Evolutionary conservation across 2,113 vertebrate genomes (phyloP), one percentile per base, ranked within the genome.

Genomic region (Dasyprocta punctata): DNA sequence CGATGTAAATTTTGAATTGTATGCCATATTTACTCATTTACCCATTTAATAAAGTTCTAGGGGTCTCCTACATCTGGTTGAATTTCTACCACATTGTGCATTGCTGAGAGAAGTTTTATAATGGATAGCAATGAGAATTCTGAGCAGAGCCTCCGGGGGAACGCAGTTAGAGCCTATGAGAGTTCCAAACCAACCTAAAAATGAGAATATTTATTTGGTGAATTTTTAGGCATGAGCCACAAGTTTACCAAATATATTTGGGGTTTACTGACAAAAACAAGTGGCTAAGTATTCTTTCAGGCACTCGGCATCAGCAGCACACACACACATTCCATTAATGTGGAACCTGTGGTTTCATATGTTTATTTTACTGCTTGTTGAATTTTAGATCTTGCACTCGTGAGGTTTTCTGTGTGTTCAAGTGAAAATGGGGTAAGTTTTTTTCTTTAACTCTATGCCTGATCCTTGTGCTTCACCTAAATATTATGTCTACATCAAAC

Each of bases 251-350:
- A 96, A 58, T 73, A 36, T 5, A 44, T 14, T 26, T 67, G 54
- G 14, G 17, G 7, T 33, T 94, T 94, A 78, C 67, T 89, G 73
- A 89, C 78, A 89, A 71, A 75, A 96, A 63, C 28, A 63, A 91
- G 65, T 36, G 41, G 28, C 47, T 56, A 14, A 86, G 19, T 8
- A 17, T 56, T 89, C 80, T 67, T 87, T 58, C 22, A 61, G 47
- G 44, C 36, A 75, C 20, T 14, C 26, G 38, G 20, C 11, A 54
- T 83, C 33, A 16, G 77, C 49, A 54, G 49, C 60, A 11, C 80
- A 90, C 44, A 65, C n/a, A 56, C 12, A 77, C 54, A 78, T 71
- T 44, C 82, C 36, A 58, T 85, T 77, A 82, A 77, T 41, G 7
- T 24, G 86, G 58, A 81, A 38, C 8, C 36, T 80, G 65, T 26